Evolutionary conservation across 2,888 invertebrate genomes (phyloP).

Genomic region (Eupithecia centaureata): DNA sequence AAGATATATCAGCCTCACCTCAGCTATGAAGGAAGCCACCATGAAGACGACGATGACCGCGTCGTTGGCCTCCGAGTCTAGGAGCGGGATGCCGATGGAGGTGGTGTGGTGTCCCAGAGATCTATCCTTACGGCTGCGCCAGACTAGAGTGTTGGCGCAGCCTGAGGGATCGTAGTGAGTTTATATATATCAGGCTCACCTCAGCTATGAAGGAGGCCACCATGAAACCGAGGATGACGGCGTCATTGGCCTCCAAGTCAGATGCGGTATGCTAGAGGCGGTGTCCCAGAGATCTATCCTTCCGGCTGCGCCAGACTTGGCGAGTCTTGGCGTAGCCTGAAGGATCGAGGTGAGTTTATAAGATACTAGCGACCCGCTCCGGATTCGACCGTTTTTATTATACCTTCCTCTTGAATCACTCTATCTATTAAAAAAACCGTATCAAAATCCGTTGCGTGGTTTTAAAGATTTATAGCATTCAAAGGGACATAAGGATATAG

Average conservation of each 20-base stretch:
- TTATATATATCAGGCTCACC: slow-evolving; percentile 84
- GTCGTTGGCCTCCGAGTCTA: slow-evolving; percentile 98
- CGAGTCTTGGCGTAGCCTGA: too few species aligned
- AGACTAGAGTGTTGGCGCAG: neutral
- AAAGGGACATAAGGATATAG: too few species aligned
- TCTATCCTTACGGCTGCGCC: neutral
- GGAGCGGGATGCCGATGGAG: slow-evolving; percentile 93
- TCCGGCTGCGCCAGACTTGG: too few species aligned
- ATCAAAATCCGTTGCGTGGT: too few species aligned
- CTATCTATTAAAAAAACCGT: too few species aligned
- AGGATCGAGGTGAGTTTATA: too few species aligned
- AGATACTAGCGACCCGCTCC: too few species aligned
- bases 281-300: slow-evolving; percentile 96
- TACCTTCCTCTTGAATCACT: too few species aligned
- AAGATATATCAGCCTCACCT: slow-evolving; percentile 84
- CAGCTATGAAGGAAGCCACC: slow-evolving; percentile 95
- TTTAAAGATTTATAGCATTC: too few species aligned
- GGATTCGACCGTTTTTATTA: too few species aligned
- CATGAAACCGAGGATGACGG: slow-evolving; percentile 97
- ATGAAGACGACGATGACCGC: slow-evolving; percentile 98
- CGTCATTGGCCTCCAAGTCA: slow-evolving; percentile 99
- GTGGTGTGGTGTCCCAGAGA: slow-evolving; percentile 94
- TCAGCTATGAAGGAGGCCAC: slow-evolving; percentile 96
- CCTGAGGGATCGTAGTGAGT: neutral
- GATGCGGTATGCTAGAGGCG: slow-evolving; percentile 92